These are phyloP conservation scores for Meda fulgida DNA, from an alignment of 2,797 vertebrate genomes.

Conservation along the genomic window DNA sequence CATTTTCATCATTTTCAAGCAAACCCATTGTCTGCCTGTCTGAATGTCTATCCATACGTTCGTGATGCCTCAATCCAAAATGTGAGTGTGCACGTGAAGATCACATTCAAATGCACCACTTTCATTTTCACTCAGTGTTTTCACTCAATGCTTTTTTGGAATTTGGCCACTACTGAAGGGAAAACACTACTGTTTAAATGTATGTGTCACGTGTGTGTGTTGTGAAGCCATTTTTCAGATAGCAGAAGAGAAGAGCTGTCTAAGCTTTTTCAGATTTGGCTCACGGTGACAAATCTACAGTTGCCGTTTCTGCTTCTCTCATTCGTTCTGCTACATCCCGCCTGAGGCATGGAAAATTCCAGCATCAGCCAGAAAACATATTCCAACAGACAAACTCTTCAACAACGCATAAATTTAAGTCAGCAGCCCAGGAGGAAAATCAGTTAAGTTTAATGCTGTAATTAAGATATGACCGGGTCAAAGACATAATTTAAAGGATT, in stretches of 20 bases:
- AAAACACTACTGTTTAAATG: background rate
- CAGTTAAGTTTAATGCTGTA: conserved; percentile 54
- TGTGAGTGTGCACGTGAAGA: background rate
- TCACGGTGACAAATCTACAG: conserved; percentile 43
- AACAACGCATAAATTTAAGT: conserved; percentile 47
- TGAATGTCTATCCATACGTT: background rate
- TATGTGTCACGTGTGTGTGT: conserved; percentile 11
- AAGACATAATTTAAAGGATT: conserved; percentile 29
- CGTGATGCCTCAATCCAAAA: background rate
- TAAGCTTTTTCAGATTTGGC: conserved; percentile 5
- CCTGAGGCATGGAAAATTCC: conserved; percentile 54
- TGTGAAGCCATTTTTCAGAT: conserved; percentile 30
- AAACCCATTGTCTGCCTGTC: background rate
- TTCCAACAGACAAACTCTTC: conserved; percentile 48
- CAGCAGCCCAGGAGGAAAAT: conserved; percentile 31
- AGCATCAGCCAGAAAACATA: conserved; percentile 58
- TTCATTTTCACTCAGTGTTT: conserved; percentile 6
- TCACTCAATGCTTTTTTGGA: background rate
- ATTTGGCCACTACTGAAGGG: background rate
- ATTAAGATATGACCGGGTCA: conserved; percentile 42
- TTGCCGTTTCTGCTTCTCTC: conserved; percentile 49
- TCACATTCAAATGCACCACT: background rate
- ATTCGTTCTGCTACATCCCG: conserved; percentile 39
- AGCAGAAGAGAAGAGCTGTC: conserved; percentile 18
- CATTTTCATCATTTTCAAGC: too few relatives aligned